Evolutionary conservation across 1,140 invertebrate species (phyloP), one percentile per base, ranked within the genome.

Genomic region (Philotrypesis tridentata): DNA sequence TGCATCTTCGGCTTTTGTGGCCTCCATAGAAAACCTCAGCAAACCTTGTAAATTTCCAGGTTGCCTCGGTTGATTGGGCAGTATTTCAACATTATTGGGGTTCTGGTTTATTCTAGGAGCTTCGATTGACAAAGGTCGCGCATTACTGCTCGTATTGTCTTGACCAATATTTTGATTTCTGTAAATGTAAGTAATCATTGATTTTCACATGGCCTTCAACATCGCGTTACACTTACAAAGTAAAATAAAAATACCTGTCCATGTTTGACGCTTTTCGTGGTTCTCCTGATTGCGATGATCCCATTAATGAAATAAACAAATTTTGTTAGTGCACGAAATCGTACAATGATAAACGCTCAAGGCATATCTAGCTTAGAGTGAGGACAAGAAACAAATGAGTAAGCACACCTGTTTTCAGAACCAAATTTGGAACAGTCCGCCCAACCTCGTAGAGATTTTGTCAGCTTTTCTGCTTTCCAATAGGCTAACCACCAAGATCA

Each of bases 11-110:
- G 88, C 84, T 85, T 92, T 92, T 7, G 93, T 93, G 9, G 94
- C 94, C 85, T 95, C 94, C 92, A 95, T 93, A 6, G 94, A 93
- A 90, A 94, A 95, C 81, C 93, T 90, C 2, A 95, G 88, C 3
- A 95, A 86, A 40, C 94, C 94, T 91, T 95, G 92, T 29, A 93
- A 87, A 87, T 90, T 89, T 40, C 86, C 85, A 25, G 91, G 90
- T 80, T 91, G 91, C 23, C 89, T 89, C 27, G 92, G 91, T 85
- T 92, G 91, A 82, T 89, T 88, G 2, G 88, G 80, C 3, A 88
- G 9, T 1, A 84, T 21, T 83, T 87, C 80, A 0, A 37, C 12
- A 37, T 73, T 79, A 21, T 85, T 27, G 33, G 25, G 55, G 31
- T 86, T 86, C n/a, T 74, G 25, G 23, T 82, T 83, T 78, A 79